phyloP scores from a whole-genome alignment of 2,113 vertebrate genomes.

The Ictidomys tridecemlineatus region DNA sequence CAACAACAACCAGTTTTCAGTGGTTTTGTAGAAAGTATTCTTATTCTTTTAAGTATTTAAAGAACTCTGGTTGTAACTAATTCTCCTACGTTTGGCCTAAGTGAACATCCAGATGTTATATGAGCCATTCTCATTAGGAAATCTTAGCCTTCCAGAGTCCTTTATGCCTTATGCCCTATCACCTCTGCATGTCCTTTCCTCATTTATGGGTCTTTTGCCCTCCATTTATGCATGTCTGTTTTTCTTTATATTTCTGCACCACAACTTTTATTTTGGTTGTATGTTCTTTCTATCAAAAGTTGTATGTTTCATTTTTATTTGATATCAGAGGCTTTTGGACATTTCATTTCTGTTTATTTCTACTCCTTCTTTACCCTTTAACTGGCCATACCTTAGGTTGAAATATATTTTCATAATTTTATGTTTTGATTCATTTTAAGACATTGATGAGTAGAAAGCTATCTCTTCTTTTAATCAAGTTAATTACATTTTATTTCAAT shows the following conservation, averaged over 20 bases:
- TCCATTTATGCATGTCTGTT: background rate
- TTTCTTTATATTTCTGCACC: conserved; percentile 26
- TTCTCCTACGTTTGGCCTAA: conserved; percentile 3
- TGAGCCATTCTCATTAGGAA: conserved; percentile 35
- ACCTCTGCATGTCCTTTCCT: background rate
- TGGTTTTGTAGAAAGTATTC: conserved; percentile 22
- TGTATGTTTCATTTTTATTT: conserved; percentile 64
- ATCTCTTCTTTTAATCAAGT: conserved; percentile 58
- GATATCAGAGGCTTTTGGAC: background rate
- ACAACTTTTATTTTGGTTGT: conserved; percentile 19
- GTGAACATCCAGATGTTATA: background rate
- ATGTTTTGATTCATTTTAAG: conserved; percentile 39
- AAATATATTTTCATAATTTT: conserved; percentile 33
- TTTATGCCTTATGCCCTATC: background rate
- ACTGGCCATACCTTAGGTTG: conserved; percentile 39
- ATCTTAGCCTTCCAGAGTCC: background rate
- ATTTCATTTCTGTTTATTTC: conserved; percentile 2
- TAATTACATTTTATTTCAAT: conserved; percentile 51
- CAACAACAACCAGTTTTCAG: background rate
- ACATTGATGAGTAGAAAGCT: conserved; percentile 40
- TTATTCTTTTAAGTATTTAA: conserved; percentile 6
- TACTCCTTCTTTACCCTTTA: conserved; percentile 34
- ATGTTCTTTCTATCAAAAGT: background rate
- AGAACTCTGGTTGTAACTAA: background rate
- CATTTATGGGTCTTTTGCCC: background rate